A percentile compares a stretch with the other conserved stretches of the same genome.
Conservation (phyloP, 35 echinoderm and acorn worm genomes). For the Strongylocentrotus purpuratus region DNA sequence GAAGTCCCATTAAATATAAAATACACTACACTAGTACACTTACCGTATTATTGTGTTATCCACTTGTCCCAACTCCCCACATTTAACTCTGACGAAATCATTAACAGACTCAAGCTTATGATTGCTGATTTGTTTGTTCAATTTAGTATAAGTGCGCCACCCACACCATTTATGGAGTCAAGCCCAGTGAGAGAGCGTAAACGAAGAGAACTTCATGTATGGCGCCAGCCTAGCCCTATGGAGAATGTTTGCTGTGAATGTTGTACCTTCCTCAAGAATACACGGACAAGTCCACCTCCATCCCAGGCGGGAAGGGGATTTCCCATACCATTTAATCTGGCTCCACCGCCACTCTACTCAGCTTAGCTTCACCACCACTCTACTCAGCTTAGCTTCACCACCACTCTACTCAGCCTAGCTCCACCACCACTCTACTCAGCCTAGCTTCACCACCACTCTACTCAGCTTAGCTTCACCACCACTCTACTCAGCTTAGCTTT, state of each 20-base stretch:
- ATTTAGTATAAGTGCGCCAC: constrained; percentile 24
- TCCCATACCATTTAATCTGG: neutral
- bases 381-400: neutral
- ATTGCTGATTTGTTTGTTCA: neutral
- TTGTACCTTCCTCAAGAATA: constrained; percentile 43
- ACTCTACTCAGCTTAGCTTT: neutral
- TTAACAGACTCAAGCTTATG: no score
- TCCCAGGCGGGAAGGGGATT: neutral
- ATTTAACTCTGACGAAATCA: no score
- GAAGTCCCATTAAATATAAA: no score
- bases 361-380: neutral
- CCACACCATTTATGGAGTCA: constrained; percentile 15
- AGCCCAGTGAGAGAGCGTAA: neutral
- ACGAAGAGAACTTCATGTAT: neutral
- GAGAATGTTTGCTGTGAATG: constrained; percentile 50
- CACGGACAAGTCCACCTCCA: neutral
- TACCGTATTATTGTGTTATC: no score
- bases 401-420: neutral
- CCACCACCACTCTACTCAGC: neutral
- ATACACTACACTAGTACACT: no score
- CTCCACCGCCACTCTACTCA: neutral
- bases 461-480: neutral
- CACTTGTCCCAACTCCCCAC: no score
- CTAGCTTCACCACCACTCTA: neutral
- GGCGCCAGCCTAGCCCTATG: constrained; percentile 12